Evolutionary conservation across 2,797 vertebrate species (phyloP), one percentile per base, ranked within the genome.

Genomic region (Psittacula echo): DNA sequence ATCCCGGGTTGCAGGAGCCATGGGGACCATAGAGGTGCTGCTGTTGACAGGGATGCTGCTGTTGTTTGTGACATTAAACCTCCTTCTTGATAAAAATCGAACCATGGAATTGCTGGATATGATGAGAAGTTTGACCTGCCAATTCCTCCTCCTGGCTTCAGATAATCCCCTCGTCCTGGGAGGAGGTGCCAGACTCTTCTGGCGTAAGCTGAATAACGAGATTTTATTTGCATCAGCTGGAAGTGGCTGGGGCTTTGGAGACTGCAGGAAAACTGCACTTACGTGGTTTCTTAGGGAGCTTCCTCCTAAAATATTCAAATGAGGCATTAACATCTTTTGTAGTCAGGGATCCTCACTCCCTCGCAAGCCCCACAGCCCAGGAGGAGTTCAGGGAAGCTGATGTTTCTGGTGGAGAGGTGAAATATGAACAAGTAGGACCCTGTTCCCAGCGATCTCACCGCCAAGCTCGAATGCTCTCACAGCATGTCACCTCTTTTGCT

Each of bases 1-100:
- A 8, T 37, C 60, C 60, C 47, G 4, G 6, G 2, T 10, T 60
- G 20, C 42, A 8, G 0, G 0, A 45, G 27, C 85, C 0, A 0
- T 0, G 18, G 68, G 29, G 3, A 39, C 41, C 1, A 0, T 4
- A 18, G 13, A 3, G 1, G 23, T 39, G 1, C 48, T 64, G 22
- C 42, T 48, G 0, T 7, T 54, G 76, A n/a, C 50, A 72, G 37
- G 18, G 23, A 4, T 64, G 45, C n/a, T 56, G 30, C 54, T 81
- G 45, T 37, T 53, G 26, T 80, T 88, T 45, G 79, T 48, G 62
- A 41, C 27, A 11, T 24, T 75, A 56, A 45, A 94, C 51, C 32
- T 78, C 65, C 45, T 68, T 39, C 71, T 39, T 26, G 53, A 39
- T 56, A 79, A 72, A 84, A 90, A 85, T 84, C 70, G 93, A 24